phyloP scores from a whole-genome alignment of 2,797 vertebrate species.

The Arnoldichthys spilopterus region DNA sequence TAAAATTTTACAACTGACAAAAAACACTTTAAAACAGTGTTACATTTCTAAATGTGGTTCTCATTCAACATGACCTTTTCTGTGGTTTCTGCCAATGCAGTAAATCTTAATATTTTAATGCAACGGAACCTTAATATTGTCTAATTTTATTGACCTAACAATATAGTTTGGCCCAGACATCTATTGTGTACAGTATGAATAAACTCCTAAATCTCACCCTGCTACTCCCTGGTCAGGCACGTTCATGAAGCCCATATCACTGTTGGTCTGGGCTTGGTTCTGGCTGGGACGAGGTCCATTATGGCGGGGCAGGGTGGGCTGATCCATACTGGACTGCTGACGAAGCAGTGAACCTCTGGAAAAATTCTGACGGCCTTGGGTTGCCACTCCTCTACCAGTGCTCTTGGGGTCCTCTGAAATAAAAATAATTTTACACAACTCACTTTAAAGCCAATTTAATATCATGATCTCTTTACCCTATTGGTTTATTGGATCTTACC shows the following conservation, averaged over 20 bases:
- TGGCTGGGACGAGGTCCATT: slow-evolving; percentile 59
- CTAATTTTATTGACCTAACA: no score
- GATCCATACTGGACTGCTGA: slow-evolving; percentile 81
- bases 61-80: no score
- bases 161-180: not conserved
- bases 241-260: slow-evolving; percentile 82
- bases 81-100: no score
- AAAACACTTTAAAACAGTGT: no score
- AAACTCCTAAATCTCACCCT: slow-evolving; percentile 71
- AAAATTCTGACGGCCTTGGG: not conserved
- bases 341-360: slow-evolving; percentile 71
- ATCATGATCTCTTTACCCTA: not conserved
- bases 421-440: slow-evolving; percentile 7
- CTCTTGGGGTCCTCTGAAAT: slow-evolving; percentile 51
- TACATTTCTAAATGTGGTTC: no score
- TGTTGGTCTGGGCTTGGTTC: slow-evolving; percentile 59
- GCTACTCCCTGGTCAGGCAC: slow-evolving; percentile 85
- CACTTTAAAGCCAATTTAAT: not conserved
- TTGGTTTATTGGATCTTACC: slow-evolving; percentile 62
- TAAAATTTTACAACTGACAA: no score
- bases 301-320: slow-evolving; percentile 79
- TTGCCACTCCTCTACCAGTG: slow-evolving; percentile 32
- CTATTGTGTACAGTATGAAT: not conserved
- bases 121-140: no score
- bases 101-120: no score